Conservation (phyloP, 2,113 vertebrate genomes). For the Solea solea region DNA sequence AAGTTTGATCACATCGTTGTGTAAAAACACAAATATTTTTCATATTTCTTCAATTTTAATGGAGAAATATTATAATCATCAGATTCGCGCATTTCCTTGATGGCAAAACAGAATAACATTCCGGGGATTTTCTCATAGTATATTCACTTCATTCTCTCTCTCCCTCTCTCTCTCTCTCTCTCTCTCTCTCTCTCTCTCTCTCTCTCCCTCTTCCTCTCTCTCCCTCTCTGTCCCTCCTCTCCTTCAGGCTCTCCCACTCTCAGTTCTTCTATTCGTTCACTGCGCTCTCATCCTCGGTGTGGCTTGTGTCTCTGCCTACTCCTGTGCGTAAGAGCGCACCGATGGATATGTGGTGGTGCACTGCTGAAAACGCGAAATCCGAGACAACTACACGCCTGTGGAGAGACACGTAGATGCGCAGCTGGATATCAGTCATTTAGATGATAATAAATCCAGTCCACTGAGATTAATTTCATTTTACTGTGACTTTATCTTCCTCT, state of each 20-base stretch:
- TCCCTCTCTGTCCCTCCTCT: constrained; percentile 19
- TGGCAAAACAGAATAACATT: constrained; percentile 19
- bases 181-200: constrained; percentile 37
- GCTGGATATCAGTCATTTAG: not conserved
- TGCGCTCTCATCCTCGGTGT: constrained; percentile 71
- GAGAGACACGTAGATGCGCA: constrained; percentile 42
- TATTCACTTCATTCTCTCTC: not conserved
- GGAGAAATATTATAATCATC: not conserved
- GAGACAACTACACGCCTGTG: constrained; percentile 25
- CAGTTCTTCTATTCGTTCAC: constrained; percentile 73
- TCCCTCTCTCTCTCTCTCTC: constrained; percentile 32
- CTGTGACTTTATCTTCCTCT: not conserved
- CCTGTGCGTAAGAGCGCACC: constrained; percentile 77
- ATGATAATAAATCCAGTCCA: constrained; percentile 16
- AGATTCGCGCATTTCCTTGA: constrained; percentile 42
- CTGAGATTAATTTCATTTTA: constrained; percentile 3
- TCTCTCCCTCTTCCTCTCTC: constrained; percentile 41
- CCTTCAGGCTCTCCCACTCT: constrained; percentile 68
- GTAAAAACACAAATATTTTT: not conserved
- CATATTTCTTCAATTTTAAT: too few relatives aligned
- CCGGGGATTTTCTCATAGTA: constrained; percentile 2
- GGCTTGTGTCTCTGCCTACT: constrained; percentile 64
- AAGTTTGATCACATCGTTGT: not conserved
- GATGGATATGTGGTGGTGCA: constrained; percentile 60
- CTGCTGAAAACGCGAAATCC: constrained; percentile 44